Evolutionary conservation across 2,797 vertebrate species (phyloP).

Genomic region (Premnoplex brunnescens): DNA sequence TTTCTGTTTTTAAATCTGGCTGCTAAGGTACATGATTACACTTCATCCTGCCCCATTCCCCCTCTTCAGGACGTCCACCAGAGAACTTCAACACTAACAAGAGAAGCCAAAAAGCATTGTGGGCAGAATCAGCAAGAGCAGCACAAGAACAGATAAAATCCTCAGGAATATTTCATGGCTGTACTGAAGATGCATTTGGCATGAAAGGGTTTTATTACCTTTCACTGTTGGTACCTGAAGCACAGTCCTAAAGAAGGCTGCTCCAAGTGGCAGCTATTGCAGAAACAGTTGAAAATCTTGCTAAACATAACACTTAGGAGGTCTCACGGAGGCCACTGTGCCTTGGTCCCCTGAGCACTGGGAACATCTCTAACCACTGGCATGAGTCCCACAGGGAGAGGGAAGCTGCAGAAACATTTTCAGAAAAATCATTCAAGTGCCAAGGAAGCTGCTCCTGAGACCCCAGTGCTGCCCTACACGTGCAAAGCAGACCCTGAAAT

Average conservation of each 20-base stretch:
- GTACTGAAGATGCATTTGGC: neutral
- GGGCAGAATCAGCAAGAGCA: neutral
- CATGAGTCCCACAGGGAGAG: accelerated
- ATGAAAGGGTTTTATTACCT: neutral
- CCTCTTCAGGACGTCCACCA: neutral
- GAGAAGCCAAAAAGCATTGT: neutral
- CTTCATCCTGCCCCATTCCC: neutral
- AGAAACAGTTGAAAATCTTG: neutral
- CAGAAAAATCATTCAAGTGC: neutral
- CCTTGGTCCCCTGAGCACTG: neutral
- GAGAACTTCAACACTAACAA: neutral
- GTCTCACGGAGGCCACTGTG: neutral
- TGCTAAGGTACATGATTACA: neutral
- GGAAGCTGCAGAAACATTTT: neutral
- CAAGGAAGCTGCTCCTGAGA: accelerated
- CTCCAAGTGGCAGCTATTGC: neutral
- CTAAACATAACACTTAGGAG: neutral
- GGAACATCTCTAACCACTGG: neutral
- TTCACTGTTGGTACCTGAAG: neutral
- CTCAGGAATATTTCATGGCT: neutral
- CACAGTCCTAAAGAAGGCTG: neutral
- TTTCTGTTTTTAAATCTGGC: neutral
- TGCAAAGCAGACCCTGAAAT: neutral
- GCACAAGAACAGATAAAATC: neutral
- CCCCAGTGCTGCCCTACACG: accelerated